Base-by-base conservation (phyloP, 1,140 invertebrate species). In the Wiebesia pumilae region DNA sequence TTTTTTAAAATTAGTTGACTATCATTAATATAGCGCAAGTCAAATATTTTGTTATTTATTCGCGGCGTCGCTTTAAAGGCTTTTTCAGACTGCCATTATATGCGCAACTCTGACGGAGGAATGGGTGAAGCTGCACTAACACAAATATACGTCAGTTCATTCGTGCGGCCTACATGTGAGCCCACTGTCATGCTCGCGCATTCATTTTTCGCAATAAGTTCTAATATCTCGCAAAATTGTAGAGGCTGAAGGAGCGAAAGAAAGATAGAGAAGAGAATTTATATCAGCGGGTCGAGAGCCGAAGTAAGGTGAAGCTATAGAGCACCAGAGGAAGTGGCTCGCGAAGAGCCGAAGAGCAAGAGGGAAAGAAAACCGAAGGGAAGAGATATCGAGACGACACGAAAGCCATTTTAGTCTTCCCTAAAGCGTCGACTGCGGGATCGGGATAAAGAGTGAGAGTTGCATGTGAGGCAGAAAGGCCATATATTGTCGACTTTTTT, bases 151-250 rank as follows among this genome's bases (percentile, higher is more conserved):
- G 81, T 80, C 24, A 19, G 43, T 51, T 35, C 81, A 30, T 1
- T 6, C 38, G 67, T 38, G 80, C 27, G 71, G 73, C 73, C 51
- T 43, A 79, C 40, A 84, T 58, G 43, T 69, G 54, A 78, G 33
- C 54, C 71, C 65, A 75, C 54, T 84, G 83, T 78, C 73, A 65
- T 58, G 77, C 81, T 51, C 24, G 35, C 54, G 67, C 87, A 77
- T 87, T 80, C 88, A 90, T 90, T 90, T 87, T 89, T 88, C 78
- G 87, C 89, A 90, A 89, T 90, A 89, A 89, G 88, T 88, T 91
- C 88, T 91, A 91, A 91, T 91, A 90, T 91, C 80, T 88, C 87
- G 90, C 90, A 87, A 90, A 91, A 91, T 90, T 90, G 88, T 90
- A 89, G 89, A 91, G 87, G 87, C 86, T 35, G 87, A 85, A 78